Conservation (phyloP, 2,113 vertebrate genomes). For the Alouatta palliata region DNA sequence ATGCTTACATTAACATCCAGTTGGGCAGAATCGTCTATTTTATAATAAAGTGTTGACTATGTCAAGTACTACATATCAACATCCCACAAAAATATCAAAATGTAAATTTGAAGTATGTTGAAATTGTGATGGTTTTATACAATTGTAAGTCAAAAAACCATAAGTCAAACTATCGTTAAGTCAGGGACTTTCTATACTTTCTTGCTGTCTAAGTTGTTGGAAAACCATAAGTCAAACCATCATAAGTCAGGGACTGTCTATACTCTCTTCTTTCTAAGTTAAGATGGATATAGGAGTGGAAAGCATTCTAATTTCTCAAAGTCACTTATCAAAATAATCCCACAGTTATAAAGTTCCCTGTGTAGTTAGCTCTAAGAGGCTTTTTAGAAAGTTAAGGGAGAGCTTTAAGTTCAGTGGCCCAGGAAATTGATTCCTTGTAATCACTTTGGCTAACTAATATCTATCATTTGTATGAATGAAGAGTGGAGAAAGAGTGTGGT, state of each 20-base stretch:
- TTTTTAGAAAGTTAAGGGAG: background rate
- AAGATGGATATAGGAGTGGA: background rate
- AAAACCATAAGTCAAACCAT: background rate
- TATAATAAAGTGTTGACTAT: background rate
- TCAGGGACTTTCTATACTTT: background rate
- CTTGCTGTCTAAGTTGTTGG: background rate
- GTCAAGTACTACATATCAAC: background rate
- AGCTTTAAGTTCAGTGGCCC: background rate
- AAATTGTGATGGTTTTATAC: background rate
- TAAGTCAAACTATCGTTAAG: background rate
- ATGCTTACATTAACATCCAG: background rate
- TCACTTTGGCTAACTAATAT: background rate
- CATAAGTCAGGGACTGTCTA: background rate
- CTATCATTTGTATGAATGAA: background rate
- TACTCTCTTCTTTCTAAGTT: background rate
- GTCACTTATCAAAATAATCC: background rate
- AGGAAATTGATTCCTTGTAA: background rate
- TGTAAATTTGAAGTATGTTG: background rate
- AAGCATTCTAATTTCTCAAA: slow-evolving; percentile 32
- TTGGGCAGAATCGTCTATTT: background rate
- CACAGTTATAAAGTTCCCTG: background rate
- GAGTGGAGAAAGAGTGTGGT: background rate
- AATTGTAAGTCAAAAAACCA: background rate
- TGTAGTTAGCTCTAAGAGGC: background rate
- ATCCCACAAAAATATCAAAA: background rate